Evolutionary conservation across 2,113 vertebrate genomes (phyloP), one percentile per base, ranked within the genome.

Genomic region (Pachycephala philippinensis): DNA sequence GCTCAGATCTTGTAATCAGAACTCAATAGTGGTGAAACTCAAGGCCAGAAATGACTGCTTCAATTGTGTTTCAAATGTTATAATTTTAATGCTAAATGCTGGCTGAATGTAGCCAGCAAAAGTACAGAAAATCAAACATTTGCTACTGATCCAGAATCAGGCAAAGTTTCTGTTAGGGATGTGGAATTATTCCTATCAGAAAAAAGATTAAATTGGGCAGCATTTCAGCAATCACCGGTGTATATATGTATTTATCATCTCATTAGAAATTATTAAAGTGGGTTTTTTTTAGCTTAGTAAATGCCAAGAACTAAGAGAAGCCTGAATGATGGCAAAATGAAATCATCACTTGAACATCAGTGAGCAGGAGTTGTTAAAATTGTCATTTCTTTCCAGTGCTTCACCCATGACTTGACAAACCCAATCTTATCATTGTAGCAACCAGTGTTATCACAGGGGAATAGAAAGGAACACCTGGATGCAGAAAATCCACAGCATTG

Each of bases 401-500:
- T 97, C 69, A 72, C 47, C 78, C 66, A 53, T 28, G 71, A 92
- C 79, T 77, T 70, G 60, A 96, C 87, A 97, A 97, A 98, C 96
- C 77, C 90, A 97, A 89, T 97, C 93, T 93, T 56, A 61, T 90
- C 69, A 27, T 89, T 82, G 49, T 47, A 77, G 76, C 66, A 90
- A 87, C 53, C 72, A 54, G 31, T 65, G 40, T 80, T 84, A 95
- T 65, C 68, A 70, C 27, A 64, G 57, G 89, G 81, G 84, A 97
- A 96, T 66, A 92, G 83, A 93, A 90, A 80, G 57, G 72, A 94
- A 70, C 86, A 97, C n/a, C 89, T 74, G 74, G 84, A 60, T n/a
- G 39, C 54, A 93, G 93, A 95, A 97, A 98, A 98, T 98, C 96
- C 96, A 90, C 85, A 75, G 64, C 86, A 96, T 69, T 97, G 97